Base-by-base conservation (phyloP, 2,888 invertebrate genomes). In the Tachina lurida region DNA sequence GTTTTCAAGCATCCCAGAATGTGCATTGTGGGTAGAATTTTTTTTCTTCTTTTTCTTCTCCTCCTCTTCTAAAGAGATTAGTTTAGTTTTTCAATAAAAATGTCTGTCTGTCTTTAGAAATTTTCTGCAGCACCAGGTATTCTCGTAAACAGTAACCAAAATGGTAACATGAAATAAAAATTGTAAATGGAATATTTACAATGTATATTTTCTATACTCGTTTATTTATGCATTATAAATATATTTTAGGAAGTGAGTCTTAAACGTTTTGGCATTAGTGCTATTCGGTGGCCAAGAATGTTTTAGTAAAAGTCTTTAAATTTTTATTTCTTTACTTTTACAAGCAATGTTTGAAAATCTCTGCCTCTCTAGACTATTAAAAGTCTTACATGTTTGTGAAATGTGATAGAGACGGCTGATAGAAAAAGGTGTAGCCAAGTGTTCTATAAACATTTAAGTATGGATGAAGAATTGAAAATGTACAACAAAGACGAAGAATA, bases 381-480 rank as follows among this genome's bases (percentile, higher is more conserved):
- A 19, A 45, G 12, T 63, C 17, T 12, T 17, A 10, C 41, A 77
- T 41, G n/a, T 15, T 47, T 56, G 43, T 60, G 49, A 58, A 68
- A 68, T 43, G 52, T 78, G 43, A 76, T 56, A 76, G 31, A 68
- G 65, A 76, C 63, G 71, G 58, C 71, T 76, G 56, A 58, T 43
- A 67, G 63, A 76, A 76, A 17, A 47, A 70, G 82, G 76, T 70
- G 74, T 74, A 60, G 54, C 54, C 54, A 62, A 77, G 67, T 73
- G 58, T 45, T 77, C 15, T 54, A 68, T 70, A 79, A 45, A 58
- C 68, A 70, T 75, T 79, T 71, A 63, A 71, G 58, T 43, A 74
- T 19, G 58, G 22, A 63, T 45, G 68, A 74, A 84, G 74, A 80
- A 76, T 75, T 70, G 74, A 63, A 84, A 65, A 71, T 67, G 49